Evolutionary conservation across 2,797 vertebrate genomes (phyloP), one percentile per base, ranked within the genome.

Genomic region (Mormyrus hasselquistii): DNA sequence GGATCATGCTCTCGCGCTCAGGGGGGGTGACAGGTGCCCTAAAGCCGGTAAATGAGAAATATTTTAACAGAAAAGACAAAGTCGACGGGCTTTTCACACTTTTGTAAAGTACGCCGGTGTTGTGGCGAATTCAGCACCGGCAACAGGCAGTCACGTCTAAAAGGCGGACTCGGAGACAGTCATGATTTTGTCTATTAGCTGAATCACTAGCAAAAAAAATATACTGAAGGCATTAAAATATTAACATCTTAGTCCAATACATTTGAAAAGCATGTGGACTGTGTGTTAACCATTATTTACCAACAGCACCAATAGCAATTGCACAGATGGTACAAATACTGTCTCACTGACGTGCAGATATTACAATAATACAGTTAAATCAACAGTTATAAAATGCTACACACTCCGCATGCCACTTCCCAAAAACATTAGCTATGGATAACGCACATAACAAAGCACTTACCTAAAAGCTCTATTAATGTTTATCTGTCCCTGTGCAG

Each of bases 1-100:
- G 97, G 91, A 97, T 96, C 97, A 97, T 97, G 86, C 88, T 93
- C 91, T 90, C 91, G 89, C 87, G 90, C 95, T 94, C 89, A 49
- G 53, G 12, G 10, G 29, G 0, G 90, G 93, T 22, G 50, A 62
- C 88, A 82, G 59, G 62, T 82, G 85, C 88, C n/a, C 79, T 65
- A 19, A 19, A 86, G 49, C 44, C 59, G 87, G 50, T 52, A 50
- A 25, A 19, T 59, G 4, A 55, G 85, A 22, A 12, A 41, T 12
- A 10, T 57, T 52, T 50, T 4, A 55, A 9, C 44, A 85, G 10
- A 12, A 38, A 87, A 55, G 29, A 9, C 16, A 47, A 57, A 50
- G 83, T 19, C 38, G 41, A 22, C 34, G 55, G 55, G 25, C 16
- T 12, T 55, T 19, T 41, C 73, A 41, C 41, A 38, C 52, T 89